These are phyloP conservation scores for Andinoacara biseriatus DNA, from an alignment of 2,113 vertebrate genomes.

Conservation along the genomic window DNA sequence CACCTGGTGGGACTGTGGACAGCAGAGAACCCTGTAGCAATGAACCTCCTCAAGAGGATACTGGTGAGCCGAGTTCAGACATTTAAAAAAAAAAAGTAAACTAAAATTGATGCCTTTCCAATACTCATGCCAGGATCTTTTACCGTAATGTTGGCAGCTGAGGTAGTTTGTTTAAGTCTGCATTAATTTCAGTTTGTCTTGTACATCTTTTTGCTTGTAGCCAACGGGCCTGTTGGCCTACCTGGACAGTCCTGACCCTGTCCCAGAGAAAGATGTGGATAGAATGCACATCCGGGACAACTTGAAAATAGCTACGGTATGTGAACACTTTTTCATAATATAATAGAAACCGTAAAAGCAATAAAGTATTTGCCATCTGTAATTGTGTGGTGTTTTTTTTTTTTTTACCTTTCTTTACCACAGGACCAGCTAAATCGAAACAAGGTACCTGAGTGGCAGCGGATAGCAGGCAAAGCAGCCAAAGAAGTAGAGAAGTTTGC, in stretches of 20 bases:
- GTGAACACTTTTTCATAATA: background rate
- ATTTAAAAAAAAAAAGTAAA: background rate
- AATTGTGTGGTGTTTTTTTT: too few relatives aligned
- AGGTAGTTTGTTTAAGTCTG: background rate
- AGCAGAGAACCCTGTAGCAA: constrained; percentile 91
- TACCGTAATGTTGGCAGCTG: constrained; percentile 18
- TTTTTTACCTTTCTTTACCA: background rate
- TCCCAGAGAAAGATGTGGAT: constrained; percentile 95
- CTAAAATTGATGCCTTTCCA: background rate
- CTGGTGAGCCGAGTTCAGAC: constrained; percentile 84
- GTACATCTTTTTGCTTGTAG: constrained; percentile 64
- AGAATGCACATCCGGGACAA: constrained; percentile 98
- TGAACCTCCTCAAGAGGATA: constrained; percentile 95
- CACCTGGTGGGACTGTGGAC: constrained; percentile 99
- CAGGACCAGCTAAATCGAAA: constrained; percentile 95
- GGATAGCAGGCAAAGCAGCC: constrained; percentile 96
- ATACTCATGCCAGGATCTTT: constrained; percentile 10
- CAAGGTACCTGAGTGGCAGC: constrained; percentile 98
- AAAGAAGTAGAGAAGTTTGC: constrained; percentile 99
- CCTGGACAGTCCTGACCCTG: constrained; percentile 91
- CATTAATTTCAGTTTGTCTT: background rate
- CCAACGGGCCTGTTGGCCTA: constrained; percentile 93
- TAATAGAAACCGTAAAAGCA: background rate
- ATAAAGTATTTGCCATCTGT: background rate
- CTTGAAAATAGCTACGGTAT: constrained; percentile 95